A percentile compares a stretch with the other conserved stretches of the same genome.
Conservation (phyloP, 1,140 invertebrate species). For the Prorops nasuta region DNA sequence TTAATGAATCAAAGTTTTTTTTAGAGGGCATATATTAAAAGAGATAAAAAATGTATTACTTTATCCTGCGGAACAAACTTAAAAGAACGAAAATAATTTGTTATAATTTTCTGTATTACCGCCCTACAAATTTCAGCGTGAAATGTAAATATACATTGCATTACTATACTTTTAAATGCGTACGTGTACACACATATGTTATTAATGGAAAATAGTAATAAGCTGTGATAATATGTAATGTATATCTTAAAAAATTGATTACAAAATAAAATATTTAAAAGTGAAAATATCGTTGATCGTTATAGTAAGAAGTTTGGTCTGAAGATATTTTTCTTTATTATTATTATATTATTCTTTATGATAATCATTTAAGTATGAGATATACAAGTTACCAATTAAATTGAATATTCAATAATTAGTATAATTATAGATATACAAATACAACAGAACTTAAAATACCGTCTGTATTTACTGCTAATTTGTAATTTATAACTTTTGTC, state of each 20-base stretch:
- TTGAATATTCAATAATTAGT: conserved; percentile 49
- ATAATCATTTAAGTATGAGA: conserved; percentile 47
- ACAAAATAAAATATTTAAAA: conserved; percentile 27
- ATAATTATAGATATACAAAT: conserved; percentile 55
- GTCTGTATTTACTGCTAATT: conserved; percentile 36
- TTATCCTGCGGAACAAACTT: conserved; percentile 7
- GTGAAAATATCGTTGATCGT: conserved; percentile 9
- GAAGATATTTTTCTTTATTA: conserved; percentile 31
- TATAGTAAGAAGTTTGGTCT: conserved; percentile 24
- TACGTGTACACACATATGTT: conserved; percentile 16
- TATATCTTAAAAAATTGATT: conserved; percentile 26
- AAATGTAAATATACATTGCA: not conserved
- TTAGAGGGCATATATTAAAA: too few species aligned
- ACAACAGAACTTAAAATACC: conserved; percentile 52
- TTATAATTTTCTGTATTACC: not conserved
- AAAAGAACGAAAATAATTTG: not conserved
- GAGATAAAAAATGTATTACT: conserved; percentile 3
- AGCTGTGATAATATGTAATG: conserved; percentile 49
- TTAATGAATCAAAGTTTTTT: too few species aligned
- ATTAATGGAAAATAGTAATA: conserved; percentile 39
- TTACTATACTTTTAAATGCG: too few species aligned
- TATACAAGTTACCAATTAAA: conserved; percentile 53
- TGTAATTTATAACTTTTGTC: conserved; percentile 25
- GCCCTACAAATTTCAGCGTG: not conserved
- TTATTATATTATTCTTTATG: conserved; percentile 43